phyloP scores from a whole-genome alignment of 2,888 invertebrate genomes.

The Cetonia aurata region DNA sequence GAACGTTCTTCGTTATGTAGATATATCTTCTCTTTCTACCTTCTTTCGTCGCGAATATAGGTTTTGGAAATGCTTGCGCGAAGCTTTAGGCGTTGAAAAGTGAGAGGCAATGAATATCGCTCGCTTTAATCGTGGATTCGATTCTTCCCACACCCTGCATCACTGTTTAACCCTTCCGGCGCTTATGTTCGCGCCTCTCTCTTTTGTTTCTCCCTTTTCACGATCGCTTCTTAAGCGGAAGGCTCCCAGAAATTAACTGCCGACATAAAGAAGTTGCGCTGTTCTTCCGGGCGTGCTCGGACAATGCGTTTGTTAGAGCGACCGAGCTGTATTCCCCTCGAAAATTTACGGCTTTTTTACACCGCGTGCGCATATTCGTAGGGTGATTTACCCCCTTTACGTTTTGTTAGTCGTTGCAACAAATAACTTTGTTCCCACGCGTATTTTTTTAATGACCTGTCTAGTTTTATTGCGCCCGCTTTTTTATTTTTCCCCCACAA shows the following conservation, averaged over 20 bases:
- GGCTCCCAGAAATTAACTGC: conserved; percentile 31
- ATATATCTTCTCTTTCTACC: conserved; percentile 26
- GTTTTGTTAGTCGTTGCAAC: neutral
- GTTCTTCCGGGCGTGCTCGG: conserved; percentile 24
- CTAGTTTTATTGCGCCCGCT: conserved; percentile 9
- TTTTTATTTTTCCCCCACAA: neutral
- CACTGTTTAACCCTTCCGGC: conserved; percentile 32
- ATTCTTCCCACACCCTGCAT: conserved; percentile 5
- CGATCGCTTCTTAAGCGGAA: conserved; percentile 30
- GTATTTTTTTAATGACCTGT: conserved; percentile 19
- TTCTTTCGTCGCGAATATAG: conserved; percentile 2
- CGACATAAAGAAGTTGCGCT: conserved; percentile 22
- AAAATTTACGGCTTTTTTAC: no score
- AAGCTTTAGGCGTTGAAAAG: conserved; percentile 3
- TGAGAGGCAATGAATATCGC: neutral
- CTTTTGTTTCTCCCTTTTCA: conserved; percentile 18
- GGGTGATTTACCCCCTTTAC: conserved; percentile 8
- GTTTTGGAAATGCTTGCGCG: neutral
- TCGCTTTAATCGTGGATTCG: neutral
- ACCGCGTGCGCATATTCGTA: no score
- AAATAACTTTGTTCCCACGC: conserved; percentile 22
- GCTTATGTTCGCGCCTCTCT: conserved; percentile 28
- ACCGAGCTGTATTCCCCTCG: neutral
- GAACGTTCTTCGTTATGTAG: neutral
- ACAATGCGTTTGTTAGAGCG: conserved; percentile 9